Evolutionary conservation across 53 echinoderm and acorn worm genomes (phyloP).

Genomic region (Henricia sp.): DNA sequence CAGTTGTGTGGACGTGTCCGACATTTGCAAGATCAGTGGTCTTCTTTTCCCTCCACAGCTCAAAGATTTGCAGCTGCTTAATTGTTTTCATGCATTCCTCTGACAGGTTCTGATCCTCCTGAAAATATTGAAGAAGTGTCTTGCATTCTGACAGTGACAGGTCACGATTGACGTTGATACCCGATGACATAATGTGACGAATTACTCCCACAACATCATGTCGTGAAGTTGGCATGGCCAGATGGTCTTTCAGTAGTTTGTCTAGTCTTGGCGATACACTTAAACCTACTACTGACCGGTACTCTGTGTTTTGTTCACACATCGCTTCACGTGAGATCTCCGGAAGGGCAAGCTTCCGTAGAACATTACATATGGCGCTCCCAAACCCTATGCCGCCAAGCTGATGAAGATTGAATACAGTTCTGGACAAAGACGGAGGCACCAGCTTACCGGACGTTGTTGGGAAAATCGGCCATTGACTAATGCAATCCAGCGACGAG

Average conservation of each 20-base stretch:
- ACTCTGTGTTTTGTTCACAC: not conserved
- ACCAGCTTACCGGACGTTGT: conserved; percentile 14
- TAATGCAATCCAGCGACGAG: not conserved
- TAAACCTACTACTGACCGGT: not conserved
- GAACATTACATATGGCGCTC: not conserved
- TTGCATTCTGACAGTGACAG: not conserved
- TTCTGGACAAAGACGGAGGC: conserved; percentile 5
- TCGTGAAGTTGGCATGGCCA: not conserved
- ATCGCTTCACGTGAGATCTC: not conserved
- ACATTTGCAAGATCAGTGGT: conserved; percentile 9
- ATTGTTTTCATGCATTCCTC: not conserved
- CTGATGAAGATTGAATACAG: not conserved
- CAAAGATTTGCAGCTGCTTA: conserved; percentile 38
- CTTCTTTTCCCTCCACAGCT: not conserved
- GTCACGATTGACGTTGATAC: not conserved
- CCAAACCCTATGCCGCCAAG: not conserved
- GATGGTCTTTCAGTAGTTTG: not conserved
- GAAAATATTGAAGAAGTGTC: conserved; percentile 46
- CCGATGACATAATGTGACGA: not conserved
- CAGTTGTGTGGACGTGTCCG: conserved; percentile 26
- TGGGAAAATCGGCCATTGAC: conserved; percentile 59
- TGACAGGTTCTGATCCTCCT: conserved; percentile 31
- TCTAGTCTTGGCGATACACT: not conserved
- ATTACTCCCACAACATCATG: conserved; percentile 21
- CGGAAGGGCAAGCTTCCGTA: conserved; percentile 46